phyloP scores from a whole-genome alignment of 2,888 invertebrate genomes.

The Sclerodermus sp. region DNA sequence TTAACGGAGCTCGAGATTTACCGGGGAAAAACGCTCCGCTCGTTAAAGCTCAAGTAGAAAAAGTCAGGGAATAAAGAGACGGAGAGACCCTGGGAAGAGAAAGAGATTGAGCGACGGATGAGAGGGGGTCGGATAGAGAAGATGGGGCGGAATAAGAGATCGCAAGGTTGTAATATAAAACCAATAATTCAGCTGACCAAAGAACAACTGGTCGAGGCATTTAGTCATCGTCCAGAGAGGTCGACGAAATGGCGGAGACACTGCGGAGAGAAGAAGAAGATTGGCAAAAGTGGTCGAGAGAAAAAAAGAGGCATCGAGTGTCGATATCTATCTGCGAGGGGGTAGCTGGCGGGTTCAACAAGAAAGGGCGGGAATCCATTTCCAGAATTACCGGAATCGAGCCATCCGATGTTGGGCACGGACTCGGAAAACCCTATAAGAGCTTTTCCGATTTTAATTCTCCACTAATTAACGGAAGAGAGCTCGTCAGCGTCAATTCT shows the following conservation, averaged over 20 bases:
- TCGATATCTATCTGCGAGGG: constrained; percentile 1
- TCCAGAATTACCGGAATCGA: constrained; percentile 6
- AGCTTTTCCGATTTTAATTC: too few relatives aligned
- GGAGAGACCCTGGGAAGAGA: not conserved
- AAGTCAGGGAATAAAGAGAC: constrained; percentile 7
- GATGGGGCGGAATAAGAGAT: not conserved
- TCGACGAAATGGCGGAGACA: not conserved
- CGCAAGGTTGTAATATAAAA: constrained; percentile 6
- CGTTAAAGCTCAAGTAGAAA: too few relatives aligned
- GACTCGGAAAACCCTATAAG: too few relatives aligned
- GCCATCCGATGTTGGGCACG: not conserved
- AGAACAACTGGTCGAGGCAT: constrained; percentile 1
- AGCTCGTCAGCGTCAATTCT: too few relatives aligned
- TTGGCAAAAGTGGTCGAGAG: not conserved
- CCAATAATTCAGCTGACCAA: constrained; percentile 9
- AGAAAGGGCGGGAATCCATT: constrained; percentile 5
- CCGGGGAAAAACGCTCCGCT: not conserved
- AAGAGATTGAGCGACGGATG: not conserved
- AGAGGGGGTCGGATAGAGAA: constrained; percentile 1
- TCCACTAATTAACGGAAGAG: too few relatives aligned
- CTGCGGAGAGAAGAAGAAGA: constrained; percentile 1
- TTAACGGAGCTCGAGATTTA: not conserved
- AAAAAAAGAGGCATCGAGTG: not conserved
- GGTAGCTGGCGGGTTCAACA: not conserved
- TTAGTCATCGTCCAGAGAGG: not conserved